These are phyloP conservation scores for Aphrophora alni DNA, from an alignment of 2,888 invertebrate genomes.

Conservation along the genomic window DNA sequence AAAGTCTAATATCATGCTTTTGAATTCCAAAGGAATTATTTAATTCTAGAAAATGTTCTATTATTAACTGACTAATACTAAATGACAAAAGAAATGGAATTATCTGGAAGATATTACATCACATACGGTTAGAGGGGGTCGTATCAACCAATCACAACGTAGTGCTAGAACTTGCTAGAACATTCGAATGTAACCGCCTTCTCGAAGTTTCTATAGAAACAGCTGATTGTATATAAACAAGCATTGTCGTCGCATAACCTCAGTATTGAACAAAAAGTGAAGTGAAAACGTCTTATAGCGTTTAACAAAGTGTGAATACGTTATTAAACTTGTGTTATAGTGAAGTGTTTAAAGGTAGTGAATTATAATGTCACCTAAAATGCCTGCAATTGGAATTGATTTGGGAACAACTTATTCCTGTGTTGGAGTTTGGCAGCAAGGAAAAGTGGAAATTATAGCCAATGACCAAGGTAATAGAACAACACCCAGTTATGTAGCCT, in stretches of 20 bases:
- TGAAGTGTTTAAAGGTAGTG: too few relatives aligned
- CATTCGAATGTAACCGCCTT: not conserved
- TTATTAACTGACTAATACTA: too few relatives aligned
- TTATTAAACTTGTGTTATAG: not conserved
- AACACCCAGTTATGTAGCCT: slow-evolving; percentile 81
- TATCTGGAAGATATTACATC: too few relatives aligned
- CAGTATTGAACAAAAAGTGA: not conserved
- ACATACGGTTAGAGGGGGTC: too few relatives aligned
- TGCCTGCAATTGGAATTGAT: slow-evolving; percentile 75
- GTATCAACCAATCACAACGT: slow-evolving; percentile 28
- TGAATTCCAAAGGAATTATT: too few relatives aligned
- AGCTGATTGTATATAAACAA: slow-evolving; percentile 15
- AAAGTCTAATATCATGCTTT: too few relatives aligned
- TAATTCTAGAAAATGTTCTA: too few relatives aligned
- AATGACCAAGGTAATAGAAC: slow-evolving; percentile 86
- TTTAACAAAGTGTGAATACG: not conserved
- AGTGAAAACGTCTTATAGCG: not conserved
- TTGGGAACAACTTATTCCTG: too few relatives aligned
- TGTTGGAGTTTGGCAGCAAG: too few relatives aligned
- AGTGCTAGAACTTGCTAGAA: slow-evolving; percentile 14
- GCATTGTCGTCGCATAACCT: not conserved
- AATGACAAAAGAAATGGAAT: too few relatives aligned
- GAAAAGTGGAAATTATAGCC: too few relatives aligned
- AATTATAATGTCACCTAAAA: slow-evolving; percentile 52
- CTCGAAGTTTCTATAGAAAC: not conserved